Conservation (phyloP, 2,888 invertebrate genomes). For the Acanthoscelides obtectus region DNA sequence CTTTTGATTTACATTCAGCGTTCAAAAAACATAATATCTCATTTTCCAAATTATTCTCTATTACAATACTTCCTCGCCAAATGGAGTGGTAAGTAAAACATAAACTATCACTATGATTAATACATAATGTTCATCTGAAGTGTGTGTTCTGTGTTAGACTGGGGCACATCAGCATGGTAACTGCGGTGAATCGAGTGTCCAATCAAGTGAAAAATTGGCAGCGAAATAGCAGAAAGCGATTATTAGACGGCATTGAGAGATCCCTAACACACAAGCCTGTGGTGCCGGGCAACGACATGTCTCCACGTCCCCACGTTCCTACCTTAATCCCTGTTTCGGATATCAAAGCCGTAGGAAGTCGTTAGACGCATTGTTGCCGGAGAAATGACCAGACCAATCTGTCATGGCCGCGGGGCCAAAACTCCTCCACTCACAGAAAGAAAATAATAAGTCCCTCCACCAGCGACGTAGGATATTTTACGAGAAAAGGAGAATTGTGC, state of each 20-base stretch:
- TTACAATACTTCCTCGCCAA: too few relatives aligned
- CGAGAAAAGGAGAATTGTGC: too few relatives aligned
- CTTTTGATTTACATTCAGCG: too few relatives aligned
- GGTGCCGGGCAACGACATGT: neutral
- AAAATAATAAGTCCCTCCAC: conserved; percentile 2
- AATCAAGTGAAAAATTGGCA: neutral
- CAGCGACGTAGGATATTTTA: neutral
- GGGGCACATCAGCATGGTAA: neutral
- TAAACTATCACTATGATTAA: too few relatives aligned
- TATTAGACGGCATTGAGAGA: neutral
- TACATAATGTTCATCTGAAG: too few relatives aligned
- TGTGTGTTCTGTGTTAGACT: neutral
- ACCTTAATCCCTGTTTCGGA: neutral
- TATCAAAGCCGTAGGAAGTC: neutral
- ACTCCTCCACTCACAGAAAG: conserved; percentile 15
- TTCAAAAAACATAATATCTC: too few relatives aligned
- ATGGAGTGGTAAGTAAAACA: too few relatives aligned
- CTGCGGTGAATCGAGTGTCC: neutral
- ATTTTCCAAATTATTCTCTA: too few relatives aligned
- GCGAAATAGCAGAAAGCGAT: neutral
- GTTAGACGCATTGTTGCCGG: conserved; percentile 14
- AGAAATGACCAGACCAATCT: conserved; percentile 27
- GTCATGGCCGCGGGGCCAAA: conserved; percentile 21
- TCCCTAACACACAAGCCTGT: neutral
- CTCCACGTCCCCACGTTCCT: neutral